Conservation (phyloP, 2,888 invertebrate species). For the Lottia scabra region DNA sequence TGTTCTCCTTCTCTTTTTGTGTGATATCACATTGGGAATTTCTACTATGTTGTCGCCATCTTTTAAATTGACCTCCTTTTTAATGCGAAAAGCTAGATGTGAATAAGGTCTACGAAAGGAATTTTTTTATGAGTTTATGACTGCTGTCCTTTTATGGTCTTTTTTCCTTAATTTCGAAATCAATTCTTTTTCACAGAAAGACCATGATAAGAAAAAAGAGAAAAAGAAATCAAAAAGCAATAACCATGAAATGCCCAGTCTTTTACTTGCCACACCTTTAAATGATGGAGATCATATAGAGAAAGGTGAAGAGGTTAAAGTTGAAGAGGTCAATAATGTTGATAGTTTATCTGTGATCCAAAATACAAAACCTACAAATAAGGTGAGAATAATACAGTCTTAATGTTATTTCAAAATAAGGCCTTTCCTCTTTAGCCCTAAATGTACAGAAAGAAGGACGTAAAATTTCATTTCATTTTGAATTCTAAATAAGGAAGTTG, state of each 20-base stretch:
- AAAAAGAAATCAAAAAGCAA: conserved; percentile 30
- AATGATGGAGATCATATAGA: conserved; percentile 6
- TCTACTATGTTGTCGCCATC: no score
- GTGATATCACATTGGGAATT: no score
- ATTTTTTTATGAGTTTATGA: neutral
- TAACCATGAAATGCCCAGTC: conserved; percentile 37
- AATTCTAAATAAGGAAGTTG: no score
- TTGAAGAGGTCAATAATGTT: conserved; percentile 29
- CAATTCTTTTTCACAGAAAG: conserved; percentile 34
- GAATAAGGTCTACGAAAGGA: no score
- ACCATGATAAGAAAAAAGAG: conserved; percentile 47
- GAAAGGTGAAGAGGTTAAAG: conserved; percentile 23
- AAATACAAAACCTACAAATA: neutral
- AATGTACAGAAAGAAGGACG: no score
- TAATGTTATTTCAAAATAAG: no score
- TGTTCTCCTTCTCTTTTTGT: no score
- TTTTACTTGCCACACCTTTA: conserved; percentile 35
- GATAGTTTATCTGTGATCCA: neutral
- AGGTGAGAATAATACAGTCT: neutral
- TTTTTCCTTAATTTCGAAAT: neutral
- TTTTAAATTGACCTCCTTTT: no score
- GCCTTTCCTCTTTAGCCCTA: no score
- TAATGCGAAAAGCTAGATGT: no score
- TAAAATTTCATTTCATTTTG: no score
- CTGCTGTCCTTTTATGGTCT: neutral